Percentiles rank a stretch among this genome's conserved stretches.
Evolutionary conservation across 2,888 invertebrate species (phyloP).

Genomic region (Rhopalosiphum nymphaeae): DNA sequence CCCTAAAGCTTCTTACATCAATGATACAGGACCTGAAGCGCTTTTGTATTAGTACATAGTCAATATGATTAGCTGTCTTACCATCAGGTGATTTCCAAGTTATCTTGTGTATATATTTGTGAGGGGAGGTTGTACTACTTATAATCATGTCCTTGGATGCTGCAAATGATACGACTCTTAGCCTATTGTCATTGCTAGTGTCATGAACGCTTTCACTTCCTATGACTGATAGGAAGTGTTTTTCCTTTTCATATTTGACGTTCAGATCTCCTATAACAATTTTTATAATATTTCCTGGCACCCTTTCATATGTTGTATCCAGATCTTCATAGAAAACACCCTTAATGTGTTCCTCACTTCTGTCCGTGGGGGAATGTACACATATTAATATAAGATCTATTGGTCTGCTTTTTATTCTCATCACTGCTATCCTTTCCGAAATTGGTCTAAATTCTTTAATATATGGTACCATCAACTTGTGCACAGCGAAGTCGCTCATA

Average conservation of each 20-base stretch:
- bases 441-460: constrained; percentile 3
- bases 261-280: not conserved
- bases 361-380: not conserved
- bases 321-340: constrained; percentile 15
- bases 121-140: not conserved
- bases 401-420: constrained; percentile 13
- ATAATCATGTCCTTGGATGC: not conserved
- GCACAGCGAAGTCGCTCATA: not conserved
- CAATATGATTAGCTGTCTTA: not conserved
- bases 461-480: not conserved
- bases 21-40: not conserved
- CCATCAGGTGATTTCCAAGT: not conserved
- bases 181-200: not conserved
- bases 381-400: not conserved
- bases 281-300: not conserved
- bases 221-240: not conserved
- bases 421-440: not conserved
- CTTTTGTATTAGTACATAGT: not conserved
- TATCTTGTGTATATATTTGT: not conserved
- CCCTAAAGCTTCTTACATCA: not conserved
- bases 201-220: not conserved
- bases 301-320: not conserved
- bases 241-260: not conserved
- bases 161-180: not conserved
- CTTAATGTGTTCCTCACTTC: not conserved